A percentile compares a stretch with the other conserved stretches of the same genome.
These are phyloP conservation scores for Sympetrum striolatum DNA, from an alignment of 2,888 invertebrate genomes.

Conservation along the genomic window DNA sequence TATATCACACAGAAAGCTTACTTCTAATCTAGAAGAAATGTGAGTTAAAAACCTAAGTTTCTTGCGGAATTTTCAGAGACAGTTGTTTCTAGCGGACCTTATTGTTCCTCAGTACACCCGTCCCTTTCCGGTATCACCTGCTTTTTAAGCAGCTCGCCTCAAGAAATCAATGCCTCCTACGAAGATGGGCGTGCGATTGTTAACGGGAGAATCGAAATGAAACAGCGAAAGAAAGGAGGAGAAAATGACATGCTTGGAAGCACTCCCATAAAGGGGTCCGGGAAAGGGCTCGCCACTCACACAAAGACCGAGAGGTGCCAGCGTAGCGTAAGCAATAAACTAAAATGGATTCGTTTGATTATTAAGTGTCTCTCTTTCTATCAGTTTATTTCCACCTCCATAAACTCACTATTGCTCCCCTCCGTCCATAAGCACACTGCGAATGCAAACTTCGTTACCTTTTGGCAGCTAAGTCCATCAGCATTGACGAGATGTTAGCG, in stretches of 20 bases:
- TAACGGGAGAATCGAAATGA: neutral
- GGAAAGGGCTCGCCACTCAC: neutral
- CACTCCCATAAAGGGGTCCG: neutral
- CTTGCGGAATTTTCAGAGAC: no score
- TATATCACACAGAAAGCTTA: no score
- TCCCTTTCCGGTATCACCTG: no score
- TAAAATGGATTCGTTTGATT: conserved; percentile 43
- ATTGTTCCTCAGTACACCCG: no score
- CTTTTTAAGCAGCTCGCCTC: no score
- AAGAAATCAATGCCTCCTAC: neutral
- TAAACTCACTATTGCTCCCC: neutral
- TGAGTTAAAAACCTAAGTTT: no score
- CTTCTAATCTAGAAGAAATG: no score
- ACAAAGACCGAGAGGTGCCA: neutral
- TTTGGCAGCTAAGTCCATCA: conserved; percentile 43
- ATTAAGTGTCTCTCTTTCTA: conserved; percentile 33
- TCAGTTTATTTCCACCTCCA: neutral
- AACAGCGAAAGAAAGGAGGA: neutral
- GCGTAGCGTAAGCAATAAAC: conserved; percentile 22
- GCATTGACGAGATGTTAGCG: conserved; percentile 21
- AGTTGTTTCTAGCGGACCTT: no score
- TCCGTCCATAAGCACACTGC: neutral
- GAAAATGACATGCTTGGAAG: neutral
- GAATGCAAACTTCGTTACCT: conserved; percentile 35
- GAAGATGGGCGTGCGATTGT: neutral